phyloP scores from a whole-genome alignment of 1,140 invertebrate genomes.

The Achroia grisella region DNA sequence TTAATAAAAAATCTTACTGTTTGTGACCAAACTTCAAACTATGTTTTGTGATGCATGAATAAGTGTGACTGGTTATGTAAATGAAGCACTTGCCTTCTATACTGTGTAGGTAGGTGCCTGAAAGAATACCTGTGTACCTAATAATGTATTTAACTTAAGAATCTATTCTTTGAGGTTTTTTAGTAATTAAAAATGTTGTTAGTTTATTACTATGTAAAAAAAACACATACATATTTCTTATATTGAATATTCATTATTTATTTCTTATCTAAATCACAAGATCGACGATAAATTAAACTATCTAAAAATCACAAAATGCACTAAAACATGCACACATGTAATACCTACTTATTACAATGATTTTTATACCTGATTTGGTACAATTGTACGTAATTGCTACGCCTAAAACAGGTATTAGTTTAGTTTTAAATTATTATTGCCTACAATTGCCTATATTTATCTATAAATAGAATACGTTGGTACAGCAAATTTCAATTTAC shows the following conservation, averaged over 20 bases:
- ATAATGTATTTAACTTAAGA: no score
- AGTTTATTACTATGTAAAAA: not conserved
- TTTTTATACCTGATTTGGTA: conserved; percentile 66
- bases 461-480: conserved; percentile 12
- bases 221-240: conserved; percentile 7
- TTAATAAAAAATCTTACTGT: no score
- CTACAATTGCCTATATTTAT: conserved; percentile 50
- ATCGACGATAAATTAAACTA: conserved; percentile 72
- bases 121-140: no score
- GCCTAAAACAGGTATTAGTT: conserved; percentile 42
- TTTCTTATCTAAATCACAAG: conserved; percentile 70
- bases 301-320: conserved; percentile 73
- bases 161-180: no score
- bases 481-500: conserved; percentile 1
- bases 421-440: conserved; percentile 45
- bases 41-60: no score
- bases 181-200: no score
- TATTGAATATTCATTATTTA: conserved; percentile 47
- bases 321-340: conserved; percentile 72
- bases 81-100: no score
- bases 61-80: no score
- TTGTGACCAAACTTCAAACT: no score
- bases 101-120: no score
- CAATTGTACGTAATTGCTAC: conserved; percentile 51
- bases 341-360: conserved; percentile 35